Evolutionary conservation across 2,113 vertebrate species (phyloP), one percentile per base, ranked within the genome.

Genomic region (Bothrops jararaca): DNA sequence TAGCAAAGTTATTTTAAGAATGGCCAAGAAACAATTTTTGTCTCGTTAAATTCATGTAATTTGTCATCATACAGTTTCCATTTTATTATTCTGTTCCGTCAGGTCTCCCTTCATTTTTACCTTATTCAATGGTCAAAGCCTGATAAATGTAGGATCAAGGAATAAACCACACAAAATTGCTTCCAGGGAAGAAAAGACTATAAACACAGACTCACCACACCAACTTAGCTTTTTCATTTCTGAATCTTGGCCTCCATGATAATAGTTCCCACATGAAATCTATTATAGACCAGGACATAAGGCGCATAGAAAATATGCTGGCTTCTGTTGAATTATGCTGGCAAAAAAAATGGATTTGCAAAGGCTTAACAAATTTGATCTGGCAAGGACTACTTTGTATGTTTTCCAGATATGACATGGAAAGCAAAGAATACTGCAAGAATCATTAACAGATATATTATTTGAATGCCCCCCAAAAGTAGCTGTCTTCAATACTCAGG

Each of bases 151-250:
- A 39, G 42, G 94, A 50, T 94, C 34, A 86, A 3, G n/a, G 39
- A 89, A 52, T 57, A 92, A 94, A 91, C 29, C 92, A 58, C 34
- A 93, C 94, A 23, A 95, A 95, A 96, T 57, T 89, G 93, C 34
- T 94, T 96, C 89, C 93, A 95, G 92, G 92, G 92, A 92, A 91
- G 60, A 85, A 92, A n/a, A 23, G n/a, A 22, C 5, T n/a, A n/a
- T 10, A 52, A 52, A 23, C 22, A 74, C 80, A 95, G 87, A 90
- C 60, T 50, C 26, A 89, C 54, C 54, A 86, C 18, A 58, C 53
- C 58, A 7, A 50, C 45, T 92, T 85, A 93, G 54, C 93, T 93
- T 94, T 96, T 96, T 95, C 53, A 92, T 93, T 95, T 88, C 95
- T 94, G 56, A 95, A 91, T 93, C 45, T 93, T 92, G 80, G 92